Percentiles rank a stretch among this genome's conserved stretches.
Conservation (phyloP, 2,113 vertebrate species). For the Xiphophorus hellerii region DNA sequence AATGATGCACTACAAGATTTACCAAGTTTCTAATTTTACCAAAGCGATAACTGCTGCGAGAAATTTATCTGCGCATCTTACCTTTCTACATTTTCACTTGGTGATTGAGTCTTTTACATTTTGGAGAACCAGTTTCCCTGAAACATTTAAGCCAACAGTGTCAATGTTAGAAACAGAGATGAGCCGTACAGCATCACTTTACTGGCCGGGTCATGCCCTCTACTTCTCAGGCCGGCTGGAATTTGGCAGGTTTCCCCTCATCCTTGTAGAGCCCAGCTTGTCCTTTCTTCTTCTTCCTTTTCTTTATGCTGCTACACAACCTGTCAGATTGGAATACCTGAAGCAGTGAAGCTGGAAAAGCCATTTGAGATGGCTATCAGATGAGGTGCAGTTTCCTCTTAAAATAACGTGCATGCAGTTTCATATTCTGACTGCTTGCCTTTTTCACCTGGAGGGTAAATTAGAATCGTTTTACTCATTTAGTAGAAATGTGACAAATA, state of each 20-base stretch:
- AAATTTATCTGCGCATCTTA: too few relatives aligned
- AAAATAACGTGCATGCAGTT: conserved; percentile 50
- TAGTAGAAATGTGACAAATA: conserved; percentile 34
- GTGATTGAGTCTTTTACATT: conserved; percentile 19
- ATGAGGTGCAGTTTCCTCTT: conserved; percentile 57
- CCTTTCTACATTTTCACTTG: neutral
- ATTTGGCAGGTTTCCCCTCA: conserved; percentile 57
- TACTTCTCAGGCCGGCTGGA: conserved; percentile 42
- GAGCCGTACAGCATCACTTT: conserved; percentile 37
- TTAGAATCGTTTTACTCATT: conserved; percentile 55
- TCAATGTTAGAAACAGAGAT: conserved; percentile 59
- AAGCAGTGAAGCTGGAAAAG: conserved; percentile 60
- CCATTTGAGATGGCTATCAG: conserved; percentile 62
- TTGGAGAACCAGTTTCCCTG: conserved; percentile 34
- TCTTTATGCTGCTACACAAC: conserved; percentile 39
- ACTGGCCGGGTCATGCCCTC: conserved; percentile 27
- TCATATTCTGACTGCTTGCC: conserved; percentile 29
- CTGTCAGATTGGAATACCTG: conserved; percentile 33
- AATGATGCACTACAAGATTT: neutral
- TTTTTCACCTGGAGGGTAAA: conserved; percentile 52
- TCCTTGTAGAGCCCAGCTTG: conserved; percentile 22
- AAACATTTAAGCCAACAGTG: conserved; percentile 24
- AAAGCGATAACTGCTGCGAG: neutral
- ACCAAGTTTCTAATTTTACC: neutral
- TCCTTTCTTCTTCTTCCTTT: conserved; percentile 20